Base-by-base conservation (phyloP, 2,888 invertebrate genomes). In the Synanthedon myopaeformis region DNA sequence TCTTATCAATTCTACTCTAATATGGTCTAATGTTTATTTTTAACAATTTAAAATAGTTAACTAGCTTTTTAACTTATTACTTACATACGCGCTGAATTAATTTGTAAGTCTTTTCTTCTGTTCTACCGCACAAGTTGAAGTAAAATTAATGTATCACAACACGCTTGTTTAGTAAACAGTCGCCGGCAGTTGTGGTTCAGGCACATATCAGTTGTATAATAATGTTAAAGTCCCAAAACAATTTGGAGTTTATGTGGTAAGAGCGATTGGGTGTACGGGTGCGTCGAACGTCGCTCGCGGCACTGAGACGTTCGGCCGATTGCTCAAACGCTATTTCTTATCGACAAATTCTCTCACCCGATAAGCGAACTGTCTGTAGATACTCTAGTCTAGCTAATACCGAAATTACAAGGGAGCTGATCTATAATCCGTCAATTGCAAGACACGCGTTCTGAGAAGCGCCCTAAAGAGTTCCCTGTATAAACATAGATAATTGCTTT, bases 121-220 rank as follows among this genome's bases (percentile, higher is more conserved):
- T 66, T 66, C 57, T 61, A 61, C 56, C 55, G 67, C 72, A 76
- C 73, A 72, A 62, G 64, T 69, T 71, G 59, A 70, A 70, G 63
- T 70, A 68, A 76, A 71, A 70, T 60, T 64, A 70, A 70, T 64
- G 56, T 67, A 67, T 72, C 76, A 78, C 74, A 74, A 69, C 77
- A 78, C 76, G 55, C 56, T 53, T 69, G 76, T 80, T 82, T 78
- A 67, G 62, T 66, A 83, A 82, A 81, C 80, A 84, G 65, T 61
- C 54, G 66, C 62, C 69, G 70, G 65, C 62, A 61, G 63, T 60
- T 57, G 57, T 58, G 58, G 64, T 69, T 69, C 64, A 64, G 60
- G 74, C 68, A 71, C 78, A 79, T 79, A 79, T 67, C 76, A 74
- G 59, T 70, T 67, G 69, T 72, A 64, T 72, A 70, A 70, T 74